A percentile compares a stretch with the other conserved stretches of the same genome.
These are phyloP conservation scores for Proctacanthus coquilletti DNA, from an alignment of 1,140 invertebrate genomes.

Conservation along the genomic window DNA sequence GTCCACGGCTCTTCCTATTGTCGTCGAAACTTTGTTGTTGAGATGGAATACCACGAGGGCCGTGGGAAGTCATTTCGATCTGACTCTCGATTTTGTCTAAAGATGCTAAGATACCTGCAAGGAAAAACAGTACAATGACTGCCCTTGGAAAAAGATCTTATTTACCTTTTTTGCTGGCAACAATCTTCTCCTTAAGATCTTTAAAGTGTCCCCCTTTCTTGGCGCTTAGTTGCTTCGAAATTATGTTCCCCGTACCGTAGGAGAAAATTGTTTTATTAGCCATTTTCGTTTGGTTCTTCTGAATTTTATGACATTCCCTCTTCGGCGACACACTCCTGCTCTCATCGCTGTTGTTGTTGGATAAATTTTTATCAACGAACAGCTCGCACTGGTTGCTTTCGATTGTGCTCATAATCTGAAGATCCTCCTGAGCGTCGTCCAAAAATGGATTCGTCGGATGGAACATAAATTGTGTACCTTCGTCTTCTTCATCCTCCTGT, in stretches of 20 bases:
- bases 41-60: slow-evolving; percentile 4
- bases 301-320: slow-evolving; percentile 1
- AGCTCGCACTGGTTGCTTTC: slow-evolving; percentile 5
- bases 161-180: slow-evolving; percentile 28
- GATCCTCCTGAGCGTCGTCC: slow-evolving; percentile 15
- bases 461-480: slow-evolving; percentile 13
- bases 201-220: slow-evolving; percentile 33
- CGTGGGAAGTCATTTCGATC: slow-evolving; percentile 10
- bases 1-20: slow-evolving; percentile 16
- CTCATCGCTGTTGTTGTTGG: background rate
- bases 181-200: slow-evolving; percentile 35
- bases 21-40: slow-evolving; percentile 3
- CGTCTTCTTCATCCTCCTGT: slow-evolving; percentile 17
- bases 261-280: slow-evolving; percentile 20
- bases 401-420: too few species aligned
- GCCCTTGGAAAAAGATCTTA: too few species aligned
- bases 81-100: slow-evolving; percentile 17
- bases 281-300: slow-evolving; percentile 11
- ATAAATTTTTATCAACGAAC: slow-evolving; percentile 7
- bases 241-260: slow-evolving; percentile 21
- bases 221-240: slow-evolving; percentile 23
- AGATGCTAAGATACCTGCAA: slow-evolving; percentile 1
- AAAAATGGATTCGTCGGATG: slow-evolving; percentile 25
- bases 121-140: too few species aligned
- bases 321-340: background rate